Base-by-base conservation (phyloP, 2,113 vertebrate species). In the Cryptomyrus ogoouensis region DNA sequence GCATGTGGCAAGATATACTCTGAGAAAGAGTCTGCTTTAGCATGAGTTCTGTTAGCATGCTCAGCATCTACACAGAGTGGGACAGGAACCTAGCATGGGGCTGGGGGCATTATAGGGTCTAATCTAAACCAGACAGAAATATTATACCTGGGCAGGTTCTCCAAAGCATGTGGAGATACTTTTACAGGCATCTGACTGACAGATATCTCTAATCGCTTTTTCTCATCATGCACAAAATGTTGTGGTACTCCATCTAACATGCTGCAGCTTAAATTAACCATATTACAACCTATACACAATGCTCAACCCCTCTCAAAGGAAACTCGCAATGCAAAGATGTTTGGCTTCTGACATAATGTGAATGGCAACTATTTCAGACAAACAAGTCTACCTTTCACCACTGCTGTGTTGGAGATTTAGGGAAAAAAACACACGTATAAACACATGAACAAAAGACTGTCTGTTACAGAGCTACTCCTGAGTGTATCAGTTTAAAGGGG, bases 91-190 rank as follows among this genome's bases (percentile, higher is more conserved):
- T 77, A 15, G 66, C 13, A 47, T 5, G n/a, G 44, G 50, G 15
- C 1, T 31, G 1, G 5, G 24, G 13, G 31, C 17, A 13, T 9
- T 77, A 80, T 15, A 77, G 47, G 27, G n/a, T 50, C 46, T 52
- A 89, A 49, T 89, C 66, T 19, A 58, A 62, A 47, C 53, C 87
- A 88, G 53, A 62, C 15, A 35, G 53, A 52, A 87, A 56, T 49
- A 56, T 31, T 47, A 35, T 21, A 66, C 35, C 10, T 66, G 42
- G 87, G 19, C 87, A 88, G 19, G 13, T 74, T 46, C n/a, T 24
- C 27, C 56, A 87, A 56, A 56, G 50, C 31, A 53, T 24, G 31
- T 56, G 50, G 58, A 46, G 15, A 31, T 53, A 31, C 50, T 89
- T 83, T 42, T 50, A 12, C 24, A 50, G 27, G 39, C n/a, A 88